Conservation (phyloP, 2,113 vertebrate genomes). For the Archilochus colubris region DNA sequence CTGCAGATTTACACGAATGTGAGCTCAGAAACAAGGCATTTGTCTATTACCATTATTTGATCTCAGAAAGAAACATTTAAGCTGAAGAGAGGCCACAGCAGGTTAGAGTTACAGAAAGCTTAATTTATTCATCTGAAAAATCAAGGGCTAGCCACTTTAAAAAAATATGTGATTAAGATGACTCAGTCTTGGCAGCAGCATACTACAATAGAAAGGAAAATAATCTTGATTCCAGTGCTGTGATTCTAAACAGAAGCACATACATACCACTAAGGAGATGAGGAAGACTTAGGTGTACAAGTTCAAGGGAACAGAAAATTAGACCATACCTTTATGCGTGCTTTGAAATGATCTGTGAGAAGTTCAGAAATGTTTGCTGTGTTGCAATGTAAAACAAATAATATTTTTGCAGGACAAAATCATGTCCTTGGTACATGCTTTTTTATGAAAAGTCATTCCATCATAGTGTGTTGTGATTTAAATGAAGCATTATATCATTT, state of each 20-base stretch:
- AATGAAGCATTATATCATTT: background rate
- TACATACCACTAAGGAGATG: background rate
- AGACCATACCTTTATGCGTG: background rate
- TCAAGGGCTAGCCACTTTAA: background rate
- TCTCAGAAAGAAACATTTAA: background rate
- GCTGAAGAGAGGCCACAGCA: background rate
- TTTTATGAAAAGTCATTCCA: background rate
- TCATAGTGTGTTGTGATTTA: background rate
- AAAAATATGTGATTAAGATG: background rate
- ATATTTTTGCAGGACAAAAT: background rate
- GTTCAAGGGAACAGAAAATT: background rate
- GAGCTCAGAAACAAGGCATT: background rate
- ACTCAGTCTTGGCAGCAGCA: slow-evolving; percentile 11
- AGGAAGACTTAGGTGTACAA: background rate
- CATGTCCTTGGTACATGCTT: background rate
- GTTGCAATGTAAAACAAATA: background rate
- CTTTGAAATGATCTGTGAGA: background rate
- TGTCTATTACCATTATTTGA: background rate
- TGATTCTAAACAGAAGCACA: background rate
- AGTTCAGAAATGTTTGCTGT: background rate
- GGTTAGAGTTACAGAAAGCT: background rate
- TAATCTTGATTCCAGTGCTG: background rate
- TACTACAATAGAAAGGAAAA: background rate
- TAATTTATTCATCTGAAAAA: slow-evolving; percentile 18
- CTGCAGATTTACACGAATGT: background rate